These are phyloP conservation scores for Talpa occidentalis DNA, from an alignment of 2,113 vertebrate species.

Conservation along the genomic window DNA sequence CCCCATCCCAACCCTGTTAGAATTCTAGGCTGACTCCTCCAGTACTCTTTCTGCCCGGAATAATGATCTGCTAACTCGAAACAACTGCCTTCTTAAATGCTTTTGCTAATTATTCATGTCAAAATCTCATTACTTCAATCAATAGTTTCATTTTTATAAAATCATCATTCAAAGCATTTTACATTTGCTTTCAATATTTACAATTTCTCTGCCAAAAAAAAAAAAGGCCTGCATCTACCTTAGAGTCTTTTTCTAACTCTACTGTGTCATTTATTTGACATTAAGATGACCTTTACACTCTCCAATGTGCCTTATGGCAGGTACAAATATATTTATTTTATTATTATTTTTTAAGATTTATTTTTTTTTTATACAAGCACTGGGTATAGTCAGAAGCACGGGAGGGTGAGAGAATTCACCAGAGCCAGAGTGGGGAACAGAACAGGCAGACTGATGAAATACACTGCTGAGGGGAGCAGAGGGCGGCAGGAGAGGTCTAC, in stretches of 20 bases:
- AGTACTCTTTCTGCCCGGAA: background rate
- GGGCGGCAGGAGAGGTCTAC: too few relatives aligned
- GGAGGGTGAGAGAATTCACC: too few relatives aligned
- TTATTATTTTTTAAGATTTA: too few relatives aligned
- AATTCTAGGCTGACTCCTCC: background rate
- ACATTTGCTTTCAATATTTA: background rate
- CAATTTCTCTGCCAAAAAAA: background rate
- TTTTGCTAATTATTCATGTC: constrained; percentile 2
- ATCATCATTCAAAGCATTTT: constrained; percentile 21
- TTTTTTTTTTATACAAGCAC: too few relatives aligned
- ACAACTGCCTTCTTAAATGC: background rate
- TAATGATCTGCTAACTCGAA: background rate
- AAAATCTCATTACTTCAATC: constrained; percentile 28
- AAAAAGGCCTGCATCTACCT: background rate
- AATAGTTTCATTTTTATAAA: background rate
- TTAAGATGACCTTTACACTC: constrained; percentile 35
- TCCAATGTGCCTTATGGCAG: background rate
- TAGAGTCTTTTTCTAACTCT: background rate
- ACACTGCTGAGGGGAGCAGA: too few relatives aligned
- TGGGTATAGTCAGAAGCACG: too few relatives aligned
- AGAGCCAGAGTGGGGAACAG: too few relatives aligned
- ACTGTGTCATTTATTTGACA: background rate
- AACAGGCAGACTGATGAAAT: too few relatives aligned
- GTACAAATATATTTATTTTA: accelerated
- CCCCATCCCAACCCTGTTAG: background rate